Conservation (phyloP, 2,797 vertebrate species). For the Sibirionetta formosa region DNA sequence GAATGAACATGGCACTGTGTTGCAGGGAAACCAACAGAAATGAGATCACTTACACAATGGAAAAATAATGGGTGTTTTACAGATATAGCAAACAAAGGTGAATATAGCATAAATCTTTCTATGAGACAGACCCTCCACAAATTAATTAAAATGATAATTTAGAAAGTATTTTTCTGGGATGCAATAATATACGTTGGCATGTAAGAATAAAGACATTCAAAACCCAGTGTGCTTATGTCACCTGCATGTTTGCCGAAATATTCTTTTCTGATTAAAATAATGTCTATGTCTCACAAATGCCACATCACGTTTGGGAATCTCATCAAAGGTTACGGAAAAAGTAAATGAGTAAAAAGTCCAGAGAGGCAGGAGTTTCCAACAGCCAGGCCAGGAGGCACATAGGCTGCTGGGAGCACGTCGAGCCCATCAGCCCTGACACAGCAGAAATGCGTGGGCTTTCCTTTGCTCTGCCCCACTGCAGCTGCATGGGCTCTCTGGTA, state of each 20-base stretch:
- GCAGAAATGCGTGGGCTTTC: neutral
- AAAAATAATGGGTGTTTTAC: slow-evolving; percentile 24
- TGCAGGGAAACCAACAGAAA: slow-evolving; percentile 24
- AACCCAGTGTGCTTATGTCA: neutral
- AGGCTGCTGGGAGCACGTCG: neutral
- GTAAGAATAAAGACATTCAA: slow-evolving; percentile 5
- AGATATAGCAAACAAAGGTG: neutral
- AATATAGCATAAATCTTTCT: neutral
- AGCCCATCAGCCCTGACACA: neutral
- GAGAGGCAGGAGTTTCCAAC: neutral
- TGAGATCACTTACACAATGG: neutral
- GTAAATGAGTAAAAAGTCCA: neutral
- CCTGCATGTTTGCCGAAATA: neutral
- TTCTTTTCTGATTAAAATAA: neutral
- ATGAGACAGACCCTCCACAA: neutral
- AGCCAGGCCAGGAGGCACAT: neutral
- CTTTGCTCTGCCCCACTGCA: neutral
- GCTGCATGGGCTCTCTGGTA: neutral
- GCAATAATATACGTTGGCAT: neutral
- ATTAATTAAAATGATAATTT: slow-evolving; percentile 27
- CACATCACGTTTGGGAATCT: neutral
- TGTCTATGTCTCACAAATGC: neutral
- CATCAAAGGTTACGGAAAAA: neutral
- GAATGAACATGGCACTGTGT: slow-evolving; percentile 3
- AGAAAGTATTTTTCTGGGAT: neutral